Evolutionary conservation across 2,888 invertebrate genomes (phyloP), one percentile per base, ranked within the genome.

Genomic region (Tenthredo mesomela): DNA sequence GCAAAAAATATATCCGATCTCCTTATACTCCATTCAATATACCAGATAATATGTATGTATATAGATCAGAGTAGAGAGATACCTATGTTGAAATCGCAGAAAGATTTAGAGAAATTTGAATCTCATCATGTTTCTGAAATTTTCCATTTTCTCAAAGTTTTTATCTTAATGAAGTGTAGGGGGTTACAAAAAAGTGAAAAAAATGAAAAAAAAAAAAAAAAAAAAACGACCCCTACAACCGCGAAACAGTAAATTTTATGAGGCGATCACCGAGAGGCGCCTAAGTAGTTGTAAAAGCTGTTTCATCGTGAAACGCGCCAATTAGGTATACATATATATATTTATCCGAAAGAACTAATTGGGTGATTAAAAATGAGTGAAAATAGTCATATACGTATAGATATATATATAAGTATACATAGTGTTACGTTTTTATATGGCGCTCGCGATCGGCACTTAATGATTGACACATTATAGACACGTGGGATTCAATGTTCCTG

Each of bases 341-440:
- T 47, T 3, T 47, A 47, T n/a, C 33, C 7, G 7, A 70, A 37
- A n/a, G 29, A 25, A 18, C 70, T 37, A 70, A 70, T 70, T 70
- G 70, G 37, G 33, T 37, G 33, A 37, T 37, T 70, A 70, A 37
- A 70, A 70, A 33, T 70, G 15, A 70, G 70, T 70, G 70, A 70
- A 70, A 73, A 43, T 73, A 73, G n/a, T 61, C 21, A 43, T 21
- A 47, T 15, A 3, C n/a, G n/a, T 47, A 47, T 47, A 47, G 12
- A 47, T 47, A 47, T 15, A 15, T 3, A 3, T 0, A 43, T 15
- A 47, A 12, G 47, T 1, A 47, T 47, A 15, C 47, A 29, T 65
- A 29, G 9, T 37, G n/a, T 29, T 65, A 65, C 12, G 21, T 21
- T 47, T 47, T 47, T 47, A 47, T 25, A n/a, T 47, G 47, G 21